These are phyloP conservation scores for Scaptomyza polygonia DNA, from an alignment of 2,888 invertebrate genomes.

Conservation along the genomic window DNA sequence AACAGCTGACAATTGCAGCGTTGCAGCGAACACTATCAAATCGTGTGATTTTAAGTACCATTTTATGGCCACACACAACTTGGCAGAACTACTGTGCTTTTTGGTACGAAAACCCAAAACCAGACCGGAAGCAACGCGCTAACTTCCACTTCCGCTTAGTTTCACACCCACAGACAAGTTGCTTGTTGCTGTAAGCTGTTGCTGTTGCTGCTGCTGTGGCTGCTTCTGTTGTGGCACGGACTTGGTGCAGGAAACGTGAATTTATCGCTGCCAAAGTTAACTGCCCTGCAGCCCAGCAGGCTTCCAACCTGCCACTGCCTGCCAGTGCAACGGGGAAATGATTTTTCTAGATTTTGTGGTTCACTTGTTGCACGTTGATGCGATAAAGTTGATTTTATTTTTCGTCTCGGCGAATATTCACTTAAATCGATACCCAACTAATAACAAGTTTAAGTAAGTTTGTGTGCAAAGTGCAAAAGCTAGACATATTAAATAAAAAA, in stretches of 20 bases:
- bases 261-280: slow-evolving; percentile 70
- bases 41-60: slow-evolving; percentile 35
- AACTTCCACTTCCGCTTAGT: slow-evolving; percentile 67
- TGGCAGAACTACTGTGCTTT: slow-evolving; percentile 33
- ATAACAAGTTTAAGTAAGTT: slow-evolving; percentile 23
- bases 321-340: slow-evolving; percentile 17
- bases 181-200: slow-evolving; percentile 1
- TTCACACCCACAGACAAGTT: slow-evolving; percentile 55
- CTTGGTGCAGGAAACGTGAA: slow-evolving; percentile 74
- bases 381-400: slow-evolving; percentile 50
- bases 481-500: slow-evolving; percentile 12
- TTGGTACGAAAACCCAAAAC: slow-evolving; percentile 22
- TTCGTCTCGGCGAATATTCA: slow-evolving; percentile 34
- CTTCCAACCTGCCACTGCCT: slow-evolving; percentile 24
- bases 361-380: slow-evolving; percentile 69
- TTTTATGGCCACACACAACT: slow-evolving; percentile 25
- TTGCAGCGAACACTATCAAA: slow-evolving; percentile 37
- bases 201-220: slow-evolving; percentile 14
- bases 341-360: slow-evolving; percentile 43
- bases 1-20: slow-evolving; percentile 18
- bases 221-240: slow-evolving; percentile 49
- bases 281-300: slow-evolving; percentile 45
- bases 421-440: slow-evolving; percentile 47
- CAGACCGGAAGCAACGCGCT: slow-evolving; percentile 66
- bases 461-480: slow-evolving; percentile 45